Base-by-base conservation (phyloP, 2,113 vertebrate genomes). In the Elachura formosa region DNA sequence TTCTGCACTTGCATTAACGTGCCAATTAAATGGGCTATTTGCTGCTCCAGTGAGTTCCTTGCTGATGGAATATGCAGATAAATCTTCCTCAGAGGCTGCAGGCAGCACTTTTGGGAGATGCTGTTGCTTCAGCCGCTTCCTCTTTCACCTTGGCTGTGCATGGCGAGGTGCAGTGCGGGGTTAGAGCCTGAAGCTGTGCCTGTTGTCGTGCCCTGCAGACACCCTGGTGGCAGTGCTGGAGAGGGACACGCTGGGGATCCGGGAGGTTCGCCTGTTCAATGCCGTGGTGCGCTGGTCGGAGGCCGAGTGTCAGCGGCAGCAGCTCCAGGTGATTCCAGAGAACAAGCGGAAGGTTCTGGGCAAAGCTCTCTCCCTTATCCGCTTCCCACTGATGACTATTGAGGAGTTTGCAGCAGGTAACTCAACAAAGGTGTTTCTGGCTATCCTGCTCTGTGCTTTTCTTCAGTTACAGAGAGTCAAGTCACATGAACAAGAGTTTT, bases 361-460 rank as follows among this genome's bases (percentile, higher is more conserved):
- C 94, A 99, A 99, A 94, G 98, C 99, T 2, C 98, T 99, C 73
- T 98, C 98, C 5, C 99, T 99, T 92, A 99, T 99, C 96, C 99
- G 99, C 94, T 99, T 99, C 97, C 99, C 99, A 12, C 96, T 99
- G 86, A 99, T 99, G 99, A 99, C 99, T 67, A 99, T 99, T 5
- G 99, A 99, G 97, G 99, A 99, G 97, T 99, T 99, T 80, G 99
- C 99, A 22, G 99, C 99, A 98, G 99, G 99, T 99, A 94, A 87
- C 26, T 68, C 40, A 49, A 58, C 73, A 49, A n/a, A 82, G 88
- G 83, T 18, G 3, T 87, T 84, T 94, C 66, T 92, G 94, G 74
- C 80, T 90, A 31, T 43, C 56, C 66, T 91, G 77, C 31, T 54
- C 49, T 87, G 72, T 85, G 49, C 64, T 95, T 84, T 59, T 61